Conservation (phyloP, 2,113 vertebrate genomes). For the Ammodytes dubius region DNA sequence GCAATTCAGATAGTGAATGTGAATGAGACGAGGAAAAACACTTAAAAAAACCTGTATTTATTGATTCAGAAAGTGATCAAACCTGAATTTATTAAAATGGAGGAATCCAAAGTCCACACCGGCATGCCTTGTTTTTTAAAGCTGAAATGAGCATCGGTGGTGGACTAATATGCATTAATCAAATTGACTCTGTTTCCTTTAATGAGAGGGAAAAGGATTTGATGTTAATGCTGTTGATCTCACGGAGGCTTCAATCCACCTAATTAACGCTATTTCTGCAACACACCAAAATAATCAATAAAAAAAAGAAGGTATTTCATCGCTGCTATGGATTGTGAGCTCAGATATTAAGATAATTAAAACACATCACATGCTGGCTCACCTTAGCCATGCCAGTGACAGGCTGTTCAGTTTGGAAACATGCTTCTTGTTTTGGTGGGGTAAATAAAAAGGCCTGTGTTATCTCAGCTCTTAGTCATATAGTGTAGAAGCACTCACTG, state of each 20-base stretch:
- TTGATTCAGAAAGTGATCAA: constrained; percentile 62
- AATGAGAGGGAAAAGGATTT: constrained; percentile 96
- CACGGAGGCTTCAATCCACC: constrained; percentile 90
- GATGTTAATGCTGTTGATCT: constrained; percentile 94
- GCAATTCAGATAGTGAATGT: constrained; percentile 57
- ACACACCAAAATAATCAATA: constrained; percentile 91
- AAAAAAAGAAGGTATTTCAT: constrained; percentile 80
- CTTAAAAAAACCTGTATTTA: constrained; percentile 11
- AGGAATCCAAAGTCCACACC: constrained; percentile 66
- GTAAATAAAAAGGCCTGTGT: constrained; percentile 63
- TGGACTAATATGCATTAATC: constrained; percentile 98
- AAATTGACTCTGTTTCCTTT: constrained; percentile 95
- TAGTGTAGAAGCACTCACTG: constrained; percentile 57
- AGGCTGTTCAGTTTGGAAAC: constrained; percentile 39
- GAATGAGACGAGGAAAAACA: constrained; percentile 49
- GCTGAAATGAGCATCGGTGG: constrained; percentile 94
- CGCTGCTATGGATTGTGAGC: constrained; percentile 53
- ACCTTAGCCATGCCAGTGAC: constrained; percentile 40
- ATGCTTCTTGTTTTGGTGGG: constrained; percentile 27
- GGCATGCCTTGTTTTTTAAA: constrained; percentile 79
- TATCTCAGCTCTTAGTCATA: constrained; percentile 66
- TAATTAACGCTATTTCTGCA: constrained; percentile 93
- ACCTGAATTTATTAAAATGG: constrained; percentile 61
- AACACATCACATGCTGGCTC: constrained; percentile 36
- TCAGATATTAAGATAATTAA: constrained; percentile 72